Evolutionary conservation across 2,113 vertebrate genomes (phyloP).

Genomic region (Corapipo altera): DNA sequence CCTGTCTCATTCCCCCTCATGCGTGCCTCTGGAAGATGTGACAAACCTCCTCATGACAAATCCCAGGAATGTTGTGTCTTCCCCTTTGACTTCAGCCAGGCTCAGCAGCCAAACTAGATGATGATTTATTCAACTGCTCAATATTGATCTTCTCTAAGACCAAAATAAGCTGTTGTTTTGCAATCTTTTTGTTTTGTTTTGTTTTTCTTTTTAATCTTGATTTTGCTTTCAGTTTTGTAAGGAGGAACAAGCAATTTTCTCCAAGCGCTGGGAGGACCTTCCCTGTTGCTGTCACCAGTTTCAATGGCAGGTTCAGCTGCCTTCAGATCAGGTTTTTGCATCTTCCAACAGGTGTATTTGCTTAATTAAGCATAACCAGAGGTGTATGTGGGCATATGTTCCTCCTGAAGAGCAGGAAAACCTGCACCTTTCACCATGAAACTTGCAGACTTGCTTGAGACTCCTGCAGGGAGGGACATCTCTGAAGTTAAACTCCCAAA

Average conservation of each 20-base stretch:
- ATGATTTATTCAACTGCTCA: constrained; percentile 32
- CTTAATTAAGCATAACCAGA: neutral
- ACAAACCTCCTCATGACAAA: constrained; percentile 11
- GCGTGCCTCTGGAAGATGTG: constrained; percentile 9
- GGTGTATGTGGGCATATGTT: fast-evolving
- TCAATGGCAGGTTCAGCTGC: neutral
- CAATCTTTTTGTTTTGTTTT: neutral
- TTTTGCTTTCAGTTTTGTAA: constrained; percentile 23
- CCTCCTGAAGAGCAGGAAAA: neutral
- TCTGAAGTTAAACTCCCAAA: neutral
- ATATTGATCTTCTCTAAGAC: neutral
- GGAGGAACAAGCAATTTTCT: neutral
- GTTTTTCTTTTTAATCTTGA: neutral
- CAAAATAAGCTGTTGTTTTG: neutral
- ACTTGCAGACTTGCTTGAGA: neutral
- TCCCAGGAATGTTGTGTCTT: constrained; percentile 47
- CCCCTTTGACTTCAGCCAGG: neutral
- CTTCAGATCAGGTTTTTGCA: neutral
- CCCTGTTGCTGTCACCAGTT: neutral
- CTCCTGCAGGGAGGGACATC: neutral
- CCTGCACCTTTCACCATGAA: neutral
- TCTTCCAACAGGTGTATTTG: neutral
- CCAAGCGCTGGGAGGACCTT: neutral
- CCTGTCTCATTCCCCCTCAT: neutral
- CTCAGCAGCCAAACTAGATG: neutral